These are phyloP conservation scores for Xyrauchen texanus DNA, from an alignment of 2,113 vertebrate genomes.

Conservation along the genomic window DNA sequence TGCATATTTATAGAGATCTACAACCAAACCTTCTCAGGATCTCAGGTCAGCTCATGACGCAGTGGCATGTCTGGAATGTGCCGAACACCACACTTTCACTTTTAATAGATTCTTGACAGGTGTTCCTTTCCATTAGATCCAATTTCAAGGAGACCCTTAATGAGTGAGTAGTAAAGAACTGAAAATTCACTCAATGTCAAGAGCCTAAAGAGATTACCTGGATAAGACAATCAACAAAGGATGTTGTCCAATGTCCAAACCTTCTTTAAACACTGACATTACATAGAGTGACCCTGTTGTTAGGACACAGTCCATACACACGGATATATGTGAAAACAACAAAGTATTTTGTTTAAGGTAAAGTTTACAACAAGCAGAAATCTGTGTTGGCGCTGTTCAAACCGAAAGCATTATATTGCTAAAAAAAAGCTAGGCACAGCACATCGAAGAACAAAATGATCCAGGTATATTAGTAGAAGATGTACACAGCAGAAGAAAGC, in stretches of 20 bases:
- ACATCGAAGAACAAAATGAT: too few relatives aligned
- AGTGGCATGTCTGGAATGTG: not conserved
- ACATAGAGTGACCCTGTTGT: constrained; percentile 1
- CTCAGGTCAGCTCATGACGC: not conserved
- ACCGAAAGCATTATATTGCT: too few relatives aligned
- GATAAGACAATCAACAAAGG: constrained; percentile 18
- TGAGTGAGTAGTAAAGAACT: constrained; percentile 10
- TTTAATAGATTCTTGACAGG: constrained; percentile 34
- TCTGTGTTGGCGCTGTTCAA: too few relatives aligned
- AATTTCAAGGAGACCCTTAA: constrained; percentile 39
- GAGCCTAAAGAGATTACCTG: constrained; percentile 21
- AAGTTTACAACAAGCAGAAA: too few relatives aligned
- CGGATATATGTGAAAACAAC: too few relatives aligned
- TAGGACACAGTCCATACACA: constrained; percentile 1
- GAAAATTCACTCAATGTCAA: constrained; percentile 39
- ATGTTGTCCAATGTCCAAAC: constrained; percentile 14
- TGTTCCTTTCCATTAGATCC: constrained; percentile 24
- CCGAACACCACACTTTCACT: constrained; percentile 7
- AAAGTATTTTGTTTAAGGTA: too few relatives aligned
- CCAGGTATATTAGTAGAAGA: too few relatives aligned
- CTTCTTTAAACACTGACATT: not conserved
- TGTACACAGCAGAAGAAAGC: too few relatives aligned
- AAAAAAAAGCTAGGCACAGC: too few relatives aligned
- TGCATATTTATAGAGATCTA: too few relatives aligned
- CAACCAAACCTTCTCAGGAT: not conserved